These are phyloP conservation scores for Ernsta delagoae DNA, from an alignment of 2,888 invertebrate genomes.

Conservation along the genomic window DNA sequence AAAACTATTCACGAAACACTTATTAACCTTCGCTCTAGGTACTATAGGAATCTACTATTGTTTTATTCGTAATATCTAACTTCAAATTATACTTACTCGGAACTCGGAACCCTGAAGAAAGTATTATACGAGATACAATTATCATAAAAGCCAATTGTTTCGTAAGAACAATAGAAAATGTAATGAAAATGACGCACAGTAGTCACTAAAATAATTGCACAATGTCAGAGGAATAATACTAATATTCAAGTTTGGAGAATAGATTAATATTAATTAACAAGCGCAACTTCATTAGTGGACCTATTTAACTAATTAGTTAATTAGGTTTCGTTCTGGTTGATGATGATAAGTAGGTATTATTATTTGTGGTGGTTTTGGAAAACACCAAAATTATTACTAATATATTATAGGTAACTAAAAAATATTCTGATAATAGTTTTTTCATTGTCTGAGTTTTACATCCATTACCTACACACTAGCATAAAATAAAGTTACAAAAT, in stretches of 20 bases:
- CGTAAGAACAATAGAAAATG: constrained; percentile 14
- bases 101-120: constrained; percentile 7
- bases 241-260: constrained; percentile 19
- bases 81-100: background rate
- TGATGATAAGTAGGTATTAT: constrained; percentile 12
- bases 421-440: too few species aligned
- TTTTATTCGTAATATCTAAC: constrained; percentile 2
- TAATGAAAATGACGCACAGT: constrained; percentile 20
- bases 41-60: background rate
- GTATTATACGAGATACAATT: constrained; percentile 11
- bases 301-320: constrained; percentile 26
- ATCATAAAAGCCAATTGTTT: constrained; percentile 20
- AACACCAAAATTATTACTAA: too few species aligned
- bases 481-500: too few species aligned
- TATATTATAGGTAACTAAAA: too few species aligned
- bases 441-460: too few species aligned
- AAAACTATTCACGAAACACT: background rate
- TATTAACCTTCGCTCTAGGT: background rate
- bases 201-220: constrained; percentile 2
- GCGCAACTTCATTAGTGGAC: constrained; percentile 21
- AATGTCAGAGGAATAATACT: constrained; percentile 9
- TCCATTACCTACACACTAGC: too few species aligned
- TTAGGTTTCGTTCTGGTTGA: constrained; percentile 23
- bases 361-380: constrained; percentile 6
- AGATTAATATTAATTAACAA: constrained; percentile 16